Conservation (phyloP, 2,797 vertebrate species). For the Myotis daubentonii region DNA sequence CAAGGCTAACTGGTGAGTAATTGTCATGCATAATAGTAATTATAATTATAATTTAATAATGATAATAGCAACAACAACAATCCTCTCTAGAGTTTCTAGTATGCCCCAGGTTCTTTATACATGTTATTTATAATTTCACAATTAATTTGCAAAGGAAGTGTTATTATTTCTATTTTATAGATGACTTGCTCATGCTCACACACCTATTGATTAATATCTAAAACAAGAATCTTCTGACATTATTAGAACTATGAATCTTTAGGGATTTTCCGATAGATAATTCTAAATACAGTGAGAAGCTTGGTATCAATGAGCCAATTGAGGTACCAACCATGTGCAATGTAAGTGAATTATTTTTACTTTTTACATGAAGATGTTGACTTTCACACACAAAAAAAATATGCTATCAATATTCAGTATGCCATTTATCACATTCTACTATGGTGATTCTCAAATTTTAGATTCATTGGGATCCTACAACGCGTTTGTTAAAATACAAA, state of each 20-base stretch:
- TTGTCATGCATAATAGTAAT: background rate
- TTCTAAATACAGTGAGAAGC: slow-evolving; percentile 1
- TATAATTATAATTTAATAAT: slow-evolving; percentile 30
- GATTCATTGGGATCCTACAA: background rate
- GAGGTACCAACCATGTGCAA: background rate
- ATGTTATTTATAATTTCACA: background rate
- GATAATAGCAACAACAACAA: background rate
- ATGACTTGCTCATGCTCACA: background rate
- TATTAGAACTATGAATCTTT: background rate
- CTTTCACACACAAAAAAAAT: background rate
- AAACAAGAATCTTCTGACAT: background rate
- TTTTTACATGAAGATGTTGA: background rate
- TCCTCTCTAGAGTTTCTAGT: background rate
- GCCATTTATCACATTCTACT: background rate
- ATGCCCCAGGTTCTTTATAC: slow-evolving; percentile 13
- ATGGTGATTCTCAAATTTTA: background rate
- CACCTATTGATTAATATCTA: background rate
- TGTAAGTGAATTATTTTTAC: background rate
- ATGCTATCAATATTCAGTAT: background rate
- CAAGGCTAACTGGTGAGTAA: background rate
- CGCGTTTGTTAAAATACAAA: background rate
- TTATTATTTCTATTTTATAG: slow-evolving; percentile 23
- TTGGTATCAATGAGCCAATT: background rate
- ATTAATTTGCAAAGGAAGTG: background rate
- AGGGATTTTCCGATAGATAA: slow-evolving; percentile 15